phyloP scores from a whole-genome alignment of 2,797 vertebrate species.

The Knipowitschia caucasica region DNA sequence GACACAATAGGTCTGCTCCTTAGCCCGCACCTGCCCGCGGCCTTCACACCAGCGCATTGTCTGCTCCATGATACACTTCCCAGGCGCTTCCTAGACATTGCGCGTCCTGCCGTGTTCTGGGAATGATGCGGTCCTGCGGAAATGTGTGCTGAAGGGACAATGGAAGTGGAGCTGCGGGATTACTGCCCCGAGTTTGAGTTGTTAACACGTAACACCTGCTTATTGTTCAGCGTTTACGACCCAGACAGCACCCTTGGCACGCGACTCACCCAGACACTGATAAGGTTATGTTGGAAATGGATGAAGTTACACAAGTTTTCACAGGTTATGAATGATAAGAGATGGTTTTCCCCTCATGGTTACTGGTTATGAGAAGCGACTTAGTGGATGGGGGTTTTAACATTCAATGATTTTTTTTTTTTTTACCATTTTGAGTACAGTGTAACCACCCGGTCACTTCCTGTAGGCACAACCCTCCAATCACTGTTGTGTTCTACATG shows the following conservation, averaged over 20 bases:
- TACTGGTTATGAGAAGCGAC: too few species aligned
- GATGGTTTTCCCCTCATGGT: too few species aligned
- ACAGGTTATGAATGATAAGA: too few species aligned
- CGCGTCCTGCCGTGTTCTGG: not conserved
- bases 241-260: not conserved
- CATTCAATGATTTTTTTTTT: too few species aligned
- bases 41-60: slow-evolving; percentile 74
- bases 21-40: slow-evolving; percentile 57
- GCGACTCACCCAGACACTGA: not conserved
- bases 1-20: slow-evolving; percentile 76
- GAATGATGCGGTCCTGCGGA: not conserved
- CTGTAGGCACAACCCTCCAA: too few species aligned
- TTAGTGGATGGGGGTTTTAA: too few species aligned
- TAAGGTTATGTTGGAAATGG: not conserved
- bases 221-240: not conserved
- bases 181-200: not conserved
- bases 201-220: slow-evolving; percentile 22
- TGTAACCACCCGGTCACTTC: too few species aligned
- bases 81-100: not conserved
- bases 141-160: not conserved
- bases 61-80: not conserved
- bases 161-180: not conserved
- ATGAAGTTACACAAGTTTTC: too few species aligned
- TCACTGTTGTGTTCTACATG: too few species aligned
- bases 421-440: too few species aligned